Base-by-base conservation (phyloP, 1,140 invertebrate genomes). In the Musca domestica region DNA sequence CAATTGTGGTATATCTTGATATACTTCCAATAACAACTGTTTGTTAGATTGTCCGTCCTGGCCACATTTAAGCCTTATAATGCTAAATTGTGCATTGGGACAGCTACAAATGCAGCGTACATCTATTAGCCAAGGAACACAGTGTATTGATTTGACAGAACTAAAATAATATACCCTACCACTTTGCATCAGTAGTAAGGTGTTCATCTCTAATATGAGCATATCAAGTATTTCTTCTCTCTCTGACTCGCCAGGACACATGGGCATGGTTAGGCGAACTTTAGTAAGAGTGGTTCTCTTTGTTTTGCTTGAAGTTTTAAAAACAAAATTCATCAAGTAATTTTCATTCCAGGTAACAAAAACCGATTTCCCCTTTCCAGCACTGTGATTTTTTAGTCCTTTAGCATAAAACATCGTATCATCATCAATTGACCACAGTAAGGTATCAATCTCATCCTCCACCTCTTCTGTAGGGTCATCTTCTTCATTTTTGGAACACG, bases 311-410 rank as follows among this genome's bases (percentile, higher is more conserved):
- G 71, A 69, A 17, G 67, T 75, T 54, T 80, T 80, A 6, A 80
- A 77, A 2, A 75, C 73, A 47, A 75, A 76, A 69, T 76, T 80
- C 0, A 79, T 65, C 58, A 80, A 64, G 66, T 79, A 77, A 19
- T 74, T 68, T 34, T 79, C 73, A 58, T 77, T 77, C 77, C 77
- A 80, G 10, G 74, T 76, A 20, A 80, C 73, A 54, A 79, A 80
- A 0, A 80, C 73, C 0, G 76, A 73, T 66, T 76, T 75, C 0
- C 69, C 69, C 41, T 69, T 70, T 46, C 64, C 77, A 23, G 71
- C 71, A 30, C 69, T 69, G 30, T 76, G 72, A 63, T 73, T 71
- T 19, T 72, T 75, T 3, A 80, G 61, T 1, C 77, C 77, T 10
- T 69, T 67, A 1, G 77, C 67, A n/a, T 75, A 71, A 19, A 80